phyloP scores from a whole-genome alignment of 2,113 vertebrate genomes.

The Acanthisitta chloris region DNA sequence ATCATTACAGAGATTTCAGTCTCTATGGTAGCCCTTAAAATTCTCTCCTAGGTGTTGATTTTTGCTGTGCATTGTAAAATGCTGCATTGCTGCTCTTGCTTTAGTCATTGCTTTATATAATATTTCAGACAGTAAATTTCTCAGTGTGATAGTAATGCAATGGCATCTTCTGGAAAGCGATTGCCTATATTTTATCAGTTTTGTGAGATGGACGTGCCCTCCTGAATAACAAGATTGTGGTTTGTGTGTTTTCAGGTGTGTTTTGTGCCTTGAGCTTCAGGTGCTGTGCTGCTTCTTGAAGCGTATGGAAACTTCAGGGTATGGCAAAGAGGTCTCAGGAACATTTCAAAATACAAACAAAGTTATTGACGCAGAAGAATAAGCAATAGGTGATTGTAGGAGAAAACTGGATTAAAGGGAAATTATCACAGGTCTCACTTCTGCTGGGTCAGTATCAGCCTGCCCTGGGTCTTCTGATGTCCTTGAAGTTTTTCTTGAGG shows the following conservation, averaged over 20 bases:
- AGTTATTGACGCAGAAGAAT: not conserved
- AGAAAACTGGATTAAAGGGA: not conserved
- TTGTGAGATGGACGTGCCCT: not conserved
- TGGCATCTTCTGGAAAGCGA: not conserved
- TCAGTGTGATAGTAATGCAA: not conserved
- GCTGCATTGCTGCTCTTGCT: not conserved
- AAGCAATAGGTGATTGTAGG: not conserved
- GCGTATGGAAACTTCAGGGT: not conserved
- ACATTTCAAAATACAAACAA: not conserved
- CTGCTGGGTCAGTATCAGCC: not conserved
- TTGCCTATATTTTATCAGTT: not conserved
- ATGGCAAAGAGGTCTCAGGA: not conserved
- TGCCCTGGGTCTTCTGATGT: not conserved
- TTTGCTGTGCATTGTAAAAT: not conserved
- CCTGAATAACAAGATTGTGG: not conserved
- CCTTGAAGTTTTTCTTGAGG: slow-evolving; percentile 5
- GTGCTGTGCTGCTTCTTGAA: not conserved
- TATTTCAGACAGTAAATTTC: not conserved
- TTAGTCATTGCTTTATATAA: not conserved
- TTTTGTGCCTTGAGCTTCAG: not conserved
- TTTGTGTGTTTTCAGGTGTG: not conserved
- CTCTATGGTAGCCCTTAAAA: not conserved
- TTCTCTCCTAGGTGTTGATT: not conserved
- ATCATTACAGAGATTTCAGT: not conserved
- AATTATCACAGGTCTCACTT: not conserved